phyloP scores from a whole-genome alignment of 2,797 vertebrate genomes.

The Alca torda region DNA sequence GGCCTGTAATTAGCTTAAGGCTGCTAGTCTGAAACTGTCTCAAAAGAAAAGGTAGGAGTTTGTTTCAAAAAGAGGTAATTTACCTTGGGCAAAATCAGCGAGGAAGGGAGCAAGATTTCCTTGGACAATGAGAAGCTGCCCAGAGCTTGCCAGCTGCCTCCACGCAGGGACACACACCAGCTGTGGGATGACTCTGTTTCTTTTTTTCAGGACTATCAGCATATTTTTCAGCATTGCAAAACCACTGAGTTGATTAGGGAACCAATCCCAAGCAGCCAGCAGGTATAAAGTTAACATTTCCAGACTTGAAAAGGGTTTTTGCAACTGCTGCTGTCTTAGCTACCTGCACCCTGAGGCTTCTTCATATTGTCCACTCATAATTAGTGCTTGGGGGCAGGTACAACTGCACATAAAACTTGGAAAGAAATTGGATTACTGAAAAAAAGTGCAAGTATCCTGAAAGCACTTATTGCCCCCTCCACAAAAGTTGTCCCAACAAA shows the following conservation, averaged over 20 bases:
- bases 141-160: not conserved
- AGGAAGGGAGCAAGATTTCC: not conserved
- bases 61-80: slow-evolving; percentile 20
- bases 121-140: not conserved
- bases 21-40: slow-evolving; percentile 14
- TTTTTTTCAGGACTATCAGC: not conserved
- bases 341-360: not conserved
- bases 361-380: not conserved
- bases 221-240: not conserved
- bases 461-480: not conserved
- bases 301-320: not conserved
- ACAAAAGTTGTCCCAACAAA: not conserved
- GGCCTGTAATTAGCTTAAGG: slow-evolving; percentile 47
- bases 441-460: not conserved
- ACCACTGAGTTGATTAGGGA: not conserved
- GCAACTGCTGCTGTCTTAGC: not conserved
- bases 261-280: not conserved
- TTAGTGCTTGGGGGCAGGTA: not conserved
- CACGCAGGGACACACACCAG: fast-evolving
- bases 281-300: not conserved
- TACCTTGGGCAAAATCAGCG: slow-evolving; percentile 17
- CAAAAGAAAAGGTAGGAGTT: slow-evolving; percentile 14
- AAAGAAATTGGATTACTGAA: not conserved
- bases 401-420: not conserved
- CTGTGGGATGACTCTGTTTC: not conserved